These are phyloP conservation scores for Monomorium pharaonis DNA, from an alignment of 1,140 invertebrate species.

Conservation along the genomic window DNA sequence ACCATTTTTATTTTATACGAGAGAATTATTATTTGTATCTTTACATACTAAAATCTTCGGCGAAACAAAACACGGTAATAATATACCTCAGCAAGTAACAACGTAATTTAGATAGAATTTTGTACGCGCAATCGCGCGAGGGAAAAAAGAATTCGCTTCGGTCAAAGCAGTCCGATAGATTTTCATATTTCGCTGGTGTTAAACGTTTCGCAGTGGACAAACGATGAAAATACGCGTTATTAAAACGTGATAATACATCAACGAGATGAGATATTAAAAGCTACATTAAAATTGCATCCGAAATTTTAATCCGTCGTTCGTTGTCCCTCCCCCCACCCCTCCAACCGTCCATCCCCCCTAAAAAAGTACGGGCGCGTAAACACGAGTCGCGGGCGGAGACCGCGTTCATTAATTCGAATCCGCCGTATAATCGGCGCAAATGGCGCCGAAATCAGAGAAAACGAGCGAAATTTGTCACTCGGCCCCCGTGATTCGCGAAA, in stretches of 20 bases:
- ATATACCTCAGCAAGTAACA: background rate
- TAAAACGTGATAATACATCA: background rate
- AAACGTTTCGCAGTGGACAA: background rate
- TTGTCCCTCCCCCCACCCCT: too few species aligned
- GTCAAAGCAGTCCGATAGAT: background rate
- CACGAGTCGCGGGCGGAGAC: background rate
- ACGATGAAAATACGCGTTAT: background rate
- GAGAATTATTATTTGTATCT: background rate
- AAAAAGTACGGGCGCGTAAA: too few species aligned
- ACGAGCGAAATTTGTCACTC: conserved; percentile 14
- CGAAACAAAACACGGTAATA: background rate
- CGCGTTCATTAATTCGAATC: conserved; percentile 55
- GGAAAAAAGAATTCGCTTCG: background rate
- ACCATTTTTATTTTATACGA: background rate
- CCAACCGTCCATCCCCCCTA: too few species aligned
- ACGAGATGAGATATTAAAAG: background rate
- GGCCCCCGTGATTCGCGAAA: conserved; percentile 18
- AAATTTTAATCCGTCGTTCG: background rate
- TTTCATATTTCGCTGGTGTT: background rate
- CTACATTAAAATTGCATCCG: background rate
- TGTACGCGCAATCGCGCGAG: background rate
- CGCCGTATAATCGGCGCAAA: conserved; percentile 48
- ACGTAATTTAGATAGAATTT: background rate
- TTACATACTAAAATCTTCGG: background rate
- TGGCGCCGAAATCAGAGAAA: conserved; percentile 43